Percentiles rank a stretch among this genome's conserved stretches.
Conservation (phyloP, 53 echinoderm and acorn worm genomes). For the Apostichopus leukothele region DNA sequence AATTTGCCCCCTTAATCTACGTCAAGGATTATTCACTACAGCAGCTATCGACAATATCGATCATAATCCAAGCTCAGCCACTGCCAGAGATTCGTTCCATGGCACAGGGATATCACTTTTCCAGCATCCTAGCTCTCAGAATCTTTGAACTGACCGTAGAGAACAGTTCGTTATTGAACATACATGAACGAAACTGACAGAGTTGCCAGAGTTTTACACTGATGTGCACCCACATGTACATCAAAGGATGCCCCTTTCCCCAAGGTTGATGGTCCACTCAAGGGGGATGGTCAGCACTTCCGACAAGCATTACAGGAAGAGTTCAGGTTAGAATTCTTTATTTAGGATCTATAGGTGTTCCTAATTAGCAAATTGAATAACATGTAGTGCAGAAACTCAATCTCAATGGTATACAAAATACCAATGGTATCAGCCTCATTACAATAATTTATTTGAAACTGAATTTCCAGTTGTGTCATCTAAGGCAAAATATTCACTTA, state of each 20-base stretch:
- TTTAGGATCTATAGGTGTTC: too few relatives aligned
- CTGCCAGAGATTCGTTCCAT: conserved; percentile 12
- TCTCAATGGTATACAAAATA: too few relatives aligned
- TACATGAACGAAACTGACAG: neutral
- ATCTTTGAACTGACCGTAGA: neutral
- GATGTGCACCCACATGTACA: conserved; percentile 13
- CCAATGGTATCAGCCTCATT: too few relatives aligned
- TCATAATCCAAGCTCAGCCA: conserved; percentile 62
- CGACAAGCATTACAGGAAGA: conserved; percentile 30
- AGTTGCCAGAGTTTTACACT: neutral
- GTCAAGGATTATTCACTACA: conserved; percentile 46
- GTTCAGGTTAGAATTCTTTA: neutral
- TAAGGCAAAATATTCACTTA: too few relatives aligned
- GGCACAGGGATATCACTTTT: conserved; percentile 21
- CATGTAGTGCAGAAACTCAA: too few relatives aligned
- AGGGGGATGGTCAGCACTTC: conserved; percentile 16
- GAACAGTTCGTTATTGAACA: neutral
- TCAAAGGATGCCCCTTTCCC: conserved; percentile 6
- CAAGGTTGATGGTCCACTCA: conserved; percentile 13
- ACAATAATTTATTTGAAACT: too few relatives aligned
- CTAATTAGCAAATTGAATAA: too few relatives aligned
- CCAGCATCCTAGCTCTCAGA: neutral
- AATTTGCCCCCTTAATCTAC: conserved; percentile 51
- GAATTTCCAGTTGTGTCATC: too few relatives aligned
- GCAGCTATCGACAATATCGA: conserved; percentile 66